These are phyloP conservation scores for Luidia sarsii DNA, from an alignment of 53 echinoderm and acorn worm genomes.

Conservation along the genomic window DNA sequence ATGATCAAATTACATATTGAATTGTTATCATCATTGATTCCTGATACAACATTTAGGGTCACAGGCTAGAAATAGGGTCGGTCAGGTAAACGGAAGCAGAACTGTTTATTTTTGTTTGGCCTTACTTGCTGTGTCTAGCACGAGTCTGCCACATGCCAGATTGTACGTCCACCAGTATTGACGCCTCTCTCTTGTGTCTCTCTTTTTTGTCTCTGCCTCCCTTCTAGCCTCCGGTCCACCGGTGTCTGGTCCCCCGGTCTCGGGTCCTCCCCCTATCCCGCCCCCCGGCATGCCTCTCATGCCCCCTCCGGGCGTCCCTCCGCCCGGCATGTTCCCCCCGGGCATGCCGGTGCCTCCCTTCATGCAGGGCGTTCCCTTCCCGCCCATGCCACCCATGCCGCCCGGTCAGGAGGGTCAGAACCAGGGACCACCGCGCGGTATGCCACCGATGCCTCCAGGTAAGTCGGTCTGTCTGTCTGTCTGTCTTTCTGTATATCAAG, in stretches of 20 bases:
- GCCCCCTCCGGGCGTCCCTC: slow-evolving; percentile 86
- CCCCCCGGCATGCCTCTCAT: slow-evolving; percentile 78
- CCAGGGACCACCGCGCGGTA: slow-evolving; percentile 28
- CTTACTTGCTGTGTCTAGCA: too few species aligned
- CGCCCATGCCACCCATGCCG: slow-evolving; percentile 53
- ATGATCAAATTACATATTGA: too few species aligned
- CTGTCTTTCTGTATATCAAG: too few species aligned
- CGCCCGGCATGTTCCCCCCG: slow-evolving; percentile 77
- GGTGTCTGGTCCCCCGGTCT: slow-evolving; percentile 46
- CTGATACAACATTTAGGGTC: too few species aligned
- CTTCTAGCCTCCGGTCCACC: slow-evolving; percentile 49
- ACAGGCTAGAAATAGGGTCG: too few species aligned
- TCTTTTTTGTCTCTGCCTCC: background rate
- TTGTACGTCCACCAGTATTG: too few species aligned
- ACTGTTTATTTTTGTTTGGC: too few species aligned
- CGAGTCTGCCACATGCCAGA: too few species aligned
- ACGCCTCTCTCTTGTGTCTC: too few species aligned
- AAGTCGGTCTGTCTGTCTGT: too few species aligned
- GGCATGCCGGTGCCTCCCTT: slow-evolving; percentile 59
- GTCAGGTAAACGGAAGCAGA: too few species aligned
- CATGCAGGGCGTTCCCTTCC: slow-evolving; percentile 63
- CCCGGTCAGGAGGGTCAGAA: slow-evolving; percentile 42
- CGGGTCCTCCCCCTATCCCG: slow-evolving; percentile 69
- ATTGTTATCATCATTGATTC: too few species aligned
- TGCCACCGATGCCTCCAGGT: slow-evolving; percentile 40